phyloP scores from a whole-genome alignment of 53 echinoderm and acorn worm genomes.

The Patiria pectinifera region DNA sequence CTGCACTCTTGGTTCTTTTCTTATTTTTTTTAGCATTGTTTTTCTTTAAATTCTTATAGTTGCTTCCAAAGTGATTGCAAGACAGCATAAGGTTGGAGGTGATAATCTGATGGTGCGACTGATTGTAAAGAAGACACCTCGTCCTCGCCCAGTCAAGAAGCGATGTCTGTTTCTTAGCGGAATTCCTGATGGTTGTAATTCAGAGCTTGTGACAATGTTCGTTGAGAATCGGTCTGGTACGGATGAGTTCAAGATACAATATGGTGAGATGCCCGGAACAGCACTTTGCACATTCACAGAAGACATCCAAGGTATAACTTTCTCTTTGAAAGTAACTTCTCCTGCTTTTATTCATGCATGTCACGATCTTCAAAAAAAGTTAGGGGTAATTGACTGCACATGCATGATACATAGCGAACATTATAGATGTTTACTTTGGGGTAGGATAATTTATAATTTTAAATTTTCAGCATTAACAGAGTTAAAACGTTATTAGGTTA shows the following conservation, averaged over 20 bases:
- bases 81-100: slow-evolving; percentile 17
- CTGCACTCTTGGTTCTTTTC: too few species aligned
- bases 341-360: background rate
- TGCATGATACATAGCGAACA: too few species aligned
- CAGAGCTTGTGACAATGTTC: slow-evolving; percentile 39
- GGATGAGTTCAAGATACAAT: slow-evolving; percentile 46
- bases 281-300: slow-evolving; percentile 39
- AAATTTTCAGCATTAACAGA: too few species aligned
- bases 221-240: slow-evolving; percentile 22
- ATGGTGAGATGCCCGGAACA: slow-evolving; percentile 62
- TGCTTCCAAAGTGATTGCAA: background rate
- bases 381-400: too few species aligned
- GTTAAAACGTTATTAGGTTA: too few species aligned
- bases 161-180: too few species aligned
- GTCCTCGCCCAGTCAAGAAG: slow-evolving; percentile 16
- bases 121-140: slow-evolving; percentile 16
- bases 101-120: background rate
- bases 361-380: background rate
- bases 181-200: too few species aligned
- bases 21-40: too few species aligned
- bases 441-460: too few species aligned
- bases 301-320: slow-evolving; percentile 46
- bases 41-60: background rate
- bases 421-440: too few species aligned
- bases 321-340: background rate